These are phyloP conservation scores for Anguilla obscura DNA, from an alignment of 2,797 vertebrate species.

Conservation along the genomic window DNA sequence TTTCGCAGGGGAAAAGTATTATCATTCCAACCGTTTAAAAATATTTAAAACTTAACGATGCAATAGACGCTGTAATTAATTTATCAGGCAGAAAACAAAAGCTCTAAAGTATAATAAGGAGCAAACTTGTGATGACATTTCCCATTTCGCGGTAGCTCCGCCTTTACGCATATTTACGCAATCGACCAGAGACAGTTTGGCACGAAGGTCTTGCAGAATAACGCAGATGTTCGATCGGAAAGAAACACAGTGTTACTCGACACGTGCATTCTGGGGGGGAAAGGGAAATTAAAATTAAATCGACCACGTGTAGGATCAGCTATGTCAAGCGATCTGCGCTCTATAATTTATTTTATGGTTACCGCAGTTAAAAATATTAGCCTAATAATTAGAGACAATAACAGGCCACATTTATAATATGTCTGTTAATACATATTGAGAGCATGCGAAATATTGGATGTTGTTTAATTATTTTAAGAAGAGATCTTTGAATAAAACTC, in stretches of 20 bases:
- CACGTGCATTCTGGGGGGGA: background rate
- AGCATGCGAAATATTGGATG: background rate
- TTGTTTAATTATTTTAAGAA: background rate
- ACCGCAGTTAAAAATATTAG: background rate
- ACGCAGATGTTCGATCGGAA: background rate
- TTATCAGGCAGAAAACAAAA: background rate
- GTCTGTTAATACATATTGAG: background rate
- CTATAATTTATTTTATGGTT: background rate
- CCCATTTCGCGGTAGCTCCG: background rate
- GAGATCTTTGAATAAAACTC: background rate
- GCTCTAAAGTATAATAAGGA: background rate
- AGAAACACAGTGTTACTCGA: background rate
- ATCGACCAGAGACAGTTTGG: background rate
- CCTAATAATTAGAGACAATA: background rate
- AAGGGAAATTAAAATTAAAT: background rate
- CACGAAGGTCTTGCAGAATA: background rate
- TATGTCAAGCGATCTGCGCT: background rate
- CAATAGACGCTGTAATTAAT: background rate
- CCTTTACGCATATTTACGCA: conserved; percentile 30
- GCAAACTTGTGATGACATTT: background rate
- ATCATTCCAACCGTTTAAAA: background rate
- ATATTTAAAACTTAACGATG: background rate
- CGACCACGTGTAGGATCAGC: background rate
- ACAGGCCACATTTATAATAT: background rate
- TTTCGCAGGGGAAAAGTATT: background rate